Percentiles rank a stretch among this genome's conserved stretches.
Conservation (phyloP, 2,113 vertebrate genomes). For the Tyrannus savana region DNA sequence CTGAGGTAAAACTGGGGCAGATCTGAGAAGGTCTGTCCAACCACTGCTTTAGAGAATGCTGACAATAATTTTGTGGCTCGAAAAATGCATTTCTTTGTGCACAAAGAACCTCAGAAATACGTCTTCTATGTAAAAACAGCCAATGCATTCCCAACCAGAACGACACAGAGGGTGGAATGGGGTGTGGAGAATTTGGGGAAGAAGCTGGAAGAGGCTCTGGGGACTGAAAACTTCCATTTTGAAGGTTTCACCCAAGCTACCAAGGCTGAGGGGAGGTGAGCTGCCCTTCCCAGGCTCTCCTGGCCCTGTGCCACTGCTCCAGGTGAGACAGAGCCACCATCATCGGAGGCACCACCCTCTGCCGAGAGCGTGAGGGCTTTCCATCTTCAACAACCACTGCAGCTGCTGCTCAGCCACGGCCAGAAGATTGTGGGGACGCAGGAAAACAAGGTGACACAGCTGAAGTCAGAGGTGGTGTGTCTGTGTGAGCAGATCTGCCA, state of each 20-base stretch:
- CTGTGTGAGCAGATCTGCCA: neutral
- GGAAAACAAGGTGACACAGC: neutral
- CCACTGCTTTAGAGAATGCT: neutral
- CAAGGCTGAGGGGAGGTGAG: neutral
- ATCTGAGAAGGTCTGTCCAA: neutral
- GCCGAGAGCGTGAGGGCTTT: neutral
- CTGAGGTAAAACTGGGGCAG: neutral
- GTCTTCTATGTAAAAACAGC: neutral
- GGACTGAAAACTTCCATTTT: neutral
- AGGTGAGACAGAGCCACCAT: neutral
- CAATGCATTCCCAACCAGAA: neutral
- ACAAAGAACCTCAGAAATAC: neutral
- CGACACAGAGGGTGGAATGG: neutral
- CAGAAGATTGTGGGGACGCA: neutral
- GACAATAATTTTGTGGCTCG: neutral
- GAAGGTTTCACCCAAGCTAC: neutral
- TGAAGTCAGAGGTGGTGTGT: neutral
- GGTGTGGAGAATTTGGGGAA: neutral
- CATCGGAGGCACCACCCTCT: neutral
- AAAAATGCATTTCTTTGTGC: slow-evolving; percentile 15
- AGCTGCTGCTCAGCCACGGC: neutral
- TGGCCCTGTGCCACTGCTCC: neutral
- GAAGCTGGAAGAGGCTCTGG: too few relatives aligned
- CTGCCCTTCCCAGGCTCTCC: neutral
- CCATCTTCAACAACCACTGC: neutral